Evolutionary conservation across 2,113 vertebrate genomes (phyloP).

Genomic region (Philantomba maxwellii): DNA sequence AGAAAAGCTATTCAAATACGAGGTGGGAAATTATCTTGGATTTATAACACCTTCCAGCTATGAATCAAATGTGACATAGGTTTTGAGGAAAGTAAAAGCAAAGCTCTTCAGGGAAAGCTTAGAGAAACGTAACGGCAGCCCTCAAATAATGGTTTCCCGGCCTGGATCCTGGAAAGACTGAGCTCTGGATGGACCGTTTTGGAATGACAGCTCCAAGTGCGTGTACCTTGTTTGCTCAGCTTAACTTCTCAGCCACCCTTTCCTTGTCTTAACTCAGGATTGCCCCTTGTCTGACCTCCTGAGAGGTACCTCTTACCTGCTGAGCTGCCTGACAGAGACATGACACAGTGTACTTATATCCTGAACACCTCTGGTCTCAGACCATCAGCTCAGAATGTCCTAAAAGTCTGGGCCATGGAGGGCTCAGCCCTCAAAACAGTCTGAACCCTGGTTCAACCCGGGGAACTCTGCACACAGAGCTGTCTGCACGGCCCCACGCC

Average conservation of each 20-base stretch:
- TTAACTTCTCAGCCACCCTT: neutral
- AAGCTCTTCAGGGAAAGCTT: neutral
- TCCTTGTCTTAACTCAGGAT: neutral
- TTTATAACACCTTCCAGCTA: constrained; percentile 23
- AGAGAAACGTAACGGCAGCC: neutral
- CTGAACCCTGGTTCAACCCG: rapidly evolving
- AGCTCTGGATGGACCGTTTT: neutral
- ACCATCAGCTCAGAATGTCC: neutral
- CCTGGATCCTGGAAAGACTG: neutral
- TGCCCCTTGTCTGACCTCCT: neutral
- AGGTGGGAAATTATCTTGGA: constrained; percentile 15
- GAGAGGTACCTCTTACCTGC: neutral
- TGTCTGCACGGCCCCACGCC: rapidly evolving
- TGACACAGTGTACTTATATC: neutral
- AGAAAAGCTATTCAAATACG: constrained; percentile 40
- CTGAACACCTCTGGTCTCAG: neutral
- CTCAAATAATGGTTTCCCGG: neutral
- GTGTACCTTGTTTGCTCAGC: neutral
- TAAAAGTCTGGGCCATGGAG: neutral
- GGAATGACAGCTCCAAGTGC: rapidly evolving
- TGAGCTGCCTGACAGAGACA: neutral
- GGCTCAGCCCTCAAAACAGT: neutral
- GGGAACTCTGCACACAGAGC: rapidly evolving
- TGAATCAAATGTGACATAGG: constrained; percentile 36
- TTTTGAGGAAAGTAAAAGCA: constrained; percentile 45